Percentiles rank a stretch among this genome's conserved stretches.
These are phyloP conservation scores for Chloropsis hardwickii DNA, from an alignment of 2,113 vertebrate genomes.

Conservation along the genomic window DNA sequence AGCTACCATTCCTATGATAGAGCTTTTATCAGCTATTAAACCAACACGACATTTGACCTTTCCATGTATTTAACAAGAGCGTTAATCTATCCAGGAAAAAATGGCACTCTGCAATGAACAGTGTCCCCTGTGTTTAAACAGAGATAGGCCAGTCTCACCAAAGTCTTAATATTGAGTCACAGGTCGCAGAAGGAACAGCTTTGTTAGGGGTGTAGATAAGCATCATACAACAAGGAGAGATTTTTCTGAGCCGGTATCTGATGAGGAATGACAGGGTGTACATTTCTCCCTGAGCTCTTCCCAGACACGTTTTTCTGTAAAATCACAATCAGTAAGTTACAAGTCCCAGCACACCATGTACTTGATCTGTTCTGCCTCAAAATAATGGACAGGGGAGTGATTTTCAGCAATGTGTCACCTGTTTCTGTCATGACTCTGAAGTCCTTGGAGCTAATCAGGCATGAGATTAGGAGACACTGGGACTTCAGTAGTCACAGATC, in stretches of 20 bases:
- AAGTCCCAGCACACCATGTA: not conserved
- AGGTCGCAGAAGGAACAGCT: not conserved
- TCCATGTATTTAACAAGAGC: not conserved
- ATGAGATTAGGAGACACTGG: not conserved
- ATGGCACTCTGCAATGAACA: not conserved
- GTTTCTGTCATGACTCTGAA: not conserved
- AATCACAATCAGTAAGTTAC: not conserved
- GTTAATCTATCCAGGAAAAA: not conserved
- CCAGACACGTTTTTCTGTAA: not conserved
- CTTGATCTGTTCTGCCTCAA: not conserved
- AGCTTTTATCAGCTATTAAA: constrained; percentile 19
- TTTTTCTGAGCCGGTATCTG: not conserved
- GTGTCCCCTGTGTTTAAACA: not conserved
- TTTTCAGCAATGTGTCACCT: not conserved
- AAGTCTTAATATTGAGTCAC: not conserved
- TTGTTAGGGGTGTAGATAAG: not conserved
- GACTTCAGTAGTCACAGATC: not conserved
- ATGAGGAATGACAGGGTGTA: not conserved
- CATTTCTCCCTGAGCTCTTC: not conserved
- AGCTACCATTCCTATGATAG: not conserved
- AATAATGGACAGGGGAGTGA: not conserved
- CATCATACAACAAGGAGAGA: not conserved
- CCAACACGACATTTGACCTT: not conserved
- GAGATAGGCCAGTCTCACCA: not conserved
- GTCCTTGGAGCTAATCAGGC: not conserved